Conservation (phyloP, 2,888 invertebrate genomes). For the Acleris literana region DNA sequence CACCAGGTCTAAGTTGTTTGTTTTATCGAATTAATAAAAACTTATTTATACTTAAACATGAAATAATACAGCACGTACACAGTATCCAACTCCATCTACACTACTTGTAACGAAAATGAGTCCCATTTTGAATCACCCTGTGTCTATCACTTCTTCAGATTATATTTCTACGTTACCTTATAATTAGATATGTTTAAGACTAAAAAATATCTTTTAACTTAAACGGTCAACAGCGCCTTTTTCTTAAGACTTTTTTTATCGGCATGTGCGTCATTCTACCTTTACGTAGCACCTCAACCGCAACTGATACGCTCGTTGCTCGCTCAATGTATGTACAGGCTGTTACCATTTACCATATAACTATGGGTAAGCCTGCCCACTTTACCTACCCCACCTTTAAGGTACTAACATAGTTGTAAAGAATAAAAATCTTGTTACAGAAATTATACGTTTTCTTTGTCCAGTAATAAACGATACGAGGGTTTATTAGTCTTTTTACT, state of each 20-base stretch:
- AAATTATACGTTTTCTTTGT: slow-evolving; percentile 1
- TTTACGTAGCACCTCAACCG: slow-evolving; percentile 6
- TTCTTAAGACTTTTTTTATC: not conserved
- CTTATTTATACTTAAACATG: too few species aligned
- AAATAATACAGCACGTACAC: not conserved
- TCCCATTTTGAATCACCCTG: not conserved
- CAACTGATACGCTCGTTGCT: slow-evolving; percentile 28
- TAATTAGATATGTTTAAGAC: too few species aligned
- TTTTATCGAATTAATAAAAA: not conserved
- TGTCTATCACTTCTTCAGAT: too few species aligned
- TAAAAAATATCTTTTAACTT: too few species aligned
- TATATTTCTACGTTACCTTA: too few species aligned
- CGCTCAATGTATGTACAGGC: slow-evolving; percentile 3
- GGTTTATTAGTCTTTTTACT: too few species aligned
- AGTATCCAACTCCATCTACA: too few species aligned
- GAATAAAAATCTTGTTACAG: not conserved
- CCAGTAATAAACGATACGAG: too few species aligned
- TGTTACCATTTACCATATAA: not conserved
- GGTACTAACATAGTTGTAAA: slow-evolving; percentile 42
- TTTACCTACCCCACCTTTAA: slow-evolving; percentile 58
- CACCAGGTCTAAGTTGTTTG: not conserved
- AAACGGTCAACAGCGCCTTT: too few species aligned
- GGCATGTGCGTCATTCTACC: not conserved
- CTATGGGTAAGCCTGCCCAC: slow-evolving; percentile 31
- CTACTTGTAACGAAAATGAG: not conserved